Conservation (phyloP, 2,113 vertebrate genomes). For the Pachycephala philippinensis region DNA sequence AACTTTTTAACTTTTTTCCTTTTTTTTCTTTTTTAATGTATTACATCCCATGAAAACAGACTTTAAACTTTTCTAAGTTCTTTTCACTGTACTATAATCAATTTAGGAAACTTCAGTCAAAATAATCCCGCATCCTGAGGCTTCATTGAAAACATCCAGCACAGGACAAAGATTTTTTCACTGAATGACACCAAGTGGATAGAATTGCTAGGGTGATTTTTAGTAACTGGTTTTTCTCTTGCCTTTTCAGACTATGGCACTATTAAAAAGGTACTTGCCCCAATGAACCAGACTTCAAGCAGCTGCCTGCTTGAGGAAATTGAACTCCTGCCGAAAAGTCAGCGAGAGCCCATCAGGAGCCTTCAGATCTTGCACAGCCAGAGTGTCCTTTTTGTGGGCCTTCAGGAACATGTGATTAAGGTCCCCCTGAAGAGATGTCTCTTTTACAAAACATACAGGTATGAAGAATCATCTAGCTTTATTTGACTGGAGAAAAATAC, state of each 20-base stretch:
- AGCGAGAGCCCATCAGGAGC: slow-evolving; percentile 83
- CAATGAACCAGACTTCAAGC: slow-evolving; percentile 81
- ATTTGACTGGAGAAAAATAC: not conserved
- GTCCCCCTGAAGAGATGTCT: slow-evolving; percentile 92
- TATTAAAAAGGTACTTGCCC: slow-evolving; percentile 93
- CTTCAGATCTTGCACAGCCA: slow-evolving; percentile 92
- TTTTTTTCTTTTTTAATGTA: not conserved
- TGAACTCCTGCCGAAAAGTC: slow-evolving; percentile 83
- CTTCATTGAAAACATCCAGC: not conserved
- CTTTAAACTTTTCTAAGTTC: not conserved
- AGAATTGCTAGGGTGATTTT: not conserved
- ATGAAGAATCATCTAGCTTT: not conserved
- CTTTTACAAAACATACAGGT: slow-evolving; percentile 90
- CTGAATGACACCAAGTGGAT: not conserved
- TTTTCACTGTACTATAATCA: not conserved
- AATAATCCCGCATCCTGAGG: not conserved
- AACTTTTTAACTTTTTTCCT: not conserved
- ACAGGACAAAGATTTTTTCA: not conserved
- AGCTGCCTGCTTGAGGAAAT: slow-evolving; percentile 95
- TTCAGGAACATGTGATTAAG: slow-evolving; percentile 89
- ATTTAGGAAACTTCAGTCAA: not conserved
- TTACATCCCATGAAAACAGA: not conserved
- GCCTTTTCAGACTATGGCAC: slow-evolving; percentile 88
- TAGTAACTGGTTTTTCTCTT: not conserved
- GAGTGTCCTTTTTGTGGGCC: slow-evolving; percentile 91